Conservation (phyloP, 2,888 invertebrate genomes). For the Junonia oenone region DNA sequence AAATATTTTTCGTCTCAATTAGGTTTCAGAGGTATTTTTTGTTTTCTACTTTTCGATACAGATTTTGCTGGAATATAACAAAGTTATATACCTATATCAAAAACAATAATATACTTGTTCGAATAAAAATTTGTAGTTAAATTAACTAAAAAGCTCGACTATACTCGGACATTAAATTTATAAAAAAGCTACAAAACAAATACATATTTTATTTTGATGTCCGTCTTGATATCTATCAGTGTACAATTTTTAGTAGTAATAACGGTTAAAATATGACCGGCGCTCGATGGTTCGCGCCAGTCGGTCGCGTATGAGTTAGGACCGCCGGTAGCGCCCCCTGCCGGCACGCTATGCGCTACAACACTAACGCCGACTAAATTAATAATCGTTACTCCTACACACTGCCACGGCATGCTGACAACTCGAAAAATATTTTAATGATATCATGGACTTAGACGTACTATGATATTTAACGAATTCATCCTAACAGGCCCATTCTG, state of each 20-base stretch:
- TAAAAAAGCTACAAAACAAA: slow-evolving; percentile 38
- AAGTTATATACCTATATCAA: too few relatives aligned
- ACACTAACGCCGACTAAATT: slow-evolving; percentile 59
- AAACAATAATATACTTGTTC: too few relatives aligned
- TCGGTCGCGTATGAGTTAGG: slow-evolving; percentile 46
- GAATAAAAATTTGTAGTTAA: too few relatives aligned
- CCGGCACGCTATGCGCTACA: slow-evolving; percentile 61
- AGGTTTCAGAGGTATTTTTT: not conserved
- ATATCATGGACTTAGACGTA: slow-evolving; percentile 10
- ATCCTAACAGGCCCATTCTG: slow-evolving; percentile 11
- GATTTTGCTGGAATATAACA: too few relatives aligned
- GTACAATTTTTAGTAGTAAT: slow-evolving; percentile 63
- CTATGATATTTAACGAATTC: slow-evolving; percentile 10
- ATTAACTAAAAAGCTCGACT: not conserved
- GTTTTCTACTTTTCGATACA: not conserved
- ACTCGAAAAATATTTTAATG: slow-evolving; percentile 32
- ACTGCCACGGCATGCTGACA: slow-evolving; percentile 36
- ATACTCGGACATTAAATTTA: not conserved
- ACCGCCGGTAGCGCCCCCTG: slow-evolving; percentile 70
- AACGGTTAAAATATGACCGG: slow-evolving; percentile 54
- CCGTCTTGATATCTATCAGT: slow-evolving; percentile 63
- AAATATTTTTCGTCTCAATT: slow-evolving; percentile 1
- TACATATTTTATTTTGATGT: slow-evolving; percentile 50
- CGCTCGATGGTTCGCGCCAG: slow-evolving; percentile 38
- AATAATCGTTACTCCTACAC: slow-evolving; percentile 39